Base-by-base conservation (phyloP, 1,140 invertebrate genomes). In the Parasteatoda tepidariorum region DNA sequence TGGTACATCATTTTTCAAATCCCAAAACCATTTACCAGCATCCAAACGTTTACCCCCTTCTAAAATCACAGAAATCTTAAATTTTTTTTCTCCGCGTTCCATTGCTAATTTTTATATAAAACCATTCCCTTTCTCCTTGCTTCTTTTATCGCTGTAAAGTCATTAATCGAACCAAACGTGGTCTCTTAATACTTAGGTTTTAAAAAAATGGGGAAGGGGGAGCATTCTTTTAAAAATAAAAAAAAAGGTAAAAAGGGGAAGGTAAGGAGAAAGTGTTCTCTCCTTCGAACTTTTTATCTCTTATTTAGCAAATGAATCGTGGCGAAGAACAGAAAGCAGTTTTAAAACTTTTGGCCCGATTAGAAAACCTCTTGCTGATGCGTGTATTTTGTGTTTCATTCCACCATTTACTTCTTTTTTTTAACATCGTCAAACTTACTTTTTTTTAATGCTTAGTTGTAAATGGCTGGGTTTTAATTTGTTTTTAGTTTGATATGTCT, bases 271-370 rank as follows among this genome's bases (percentile, higher is more conserved):
- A 3, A 30, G 48, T 34, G 31, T n/a, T 74, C 71, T 26, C 54
- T 31, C 68, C 71, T 54, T 30, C 55, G 33, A 74, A 74, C 55
- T 74, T 74, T 74, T 74, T 74, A 74, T 66, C 74, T 66, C 74
- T 66, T 76, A 64, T 76, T 64, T 66, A 33, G 74, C 59, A 76
- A 76, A 76, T 76, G 74, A 76, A 76, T 76, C 74, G 74, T 76
- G 74, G 59, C 33, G 74, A 62, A 33, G 54, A 74, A 74, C 33
- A 61, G 31, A 34, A 38, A 76, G 38, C 74, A 76, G 59, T 76
- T 76, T 76, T 64, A 66, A 76, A 76, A 76, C 74, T 76, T 64
- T 48, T 66, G 41, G 74, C 22, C n/a, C 71, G 74, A 76, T 76
- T 76, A 76, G 74, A 64, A 76, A 76, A 64, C 74, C 74, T 76